Evolutionary conservation across 2,888 invertebrate genomes (phyloP).

Genomic region (Hermaeophaga mercurialis): DNA sequence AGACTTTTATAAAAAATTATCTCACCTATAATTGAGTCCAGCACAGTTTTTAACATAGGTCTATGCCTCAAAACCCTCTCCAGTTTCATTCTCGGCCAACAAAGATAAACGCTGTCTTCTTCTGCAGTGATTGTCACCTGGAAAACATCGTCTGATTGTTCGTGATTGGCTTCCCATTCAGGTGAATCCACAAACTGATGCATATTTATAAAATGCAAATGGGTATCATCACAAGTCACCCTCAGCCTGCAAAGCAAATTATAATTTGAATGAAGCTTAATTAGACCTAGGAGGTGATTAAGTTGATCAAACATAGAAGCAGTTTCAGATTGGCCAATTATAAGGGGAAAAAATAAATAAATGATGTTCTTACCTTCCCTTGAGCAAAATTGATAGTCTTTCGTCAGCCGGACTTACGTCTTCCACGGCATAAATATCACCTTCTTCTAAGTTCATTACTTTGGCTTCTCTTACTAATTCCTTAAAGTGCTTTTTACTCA

Average conservation of each 20-base stretch:
- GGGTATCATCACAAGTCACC: slow-evolving; percentile 82
- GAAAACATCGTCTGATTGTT: slow-evolving; percentile 77
- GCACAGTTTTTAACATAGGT: slow-evolving; percentile 74
- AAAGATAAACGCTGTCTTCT: slow-evolving; percentile 76
- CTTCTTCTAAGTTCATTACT: slow-evolving; percentile 71
- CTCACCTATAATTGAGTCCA: slow-evolving; percentile 77
- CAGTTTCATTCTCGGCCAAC: slow-evolving; percentile 79
- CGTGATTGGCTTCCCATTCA: slow-evolving; percentile 83
- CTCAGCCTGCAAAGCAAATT: slow-evolving; percentile 65
- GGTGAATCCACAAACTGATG: slow-evolving; percentile 90
- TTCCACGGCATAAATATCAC: slow-evolving; percentile 80
- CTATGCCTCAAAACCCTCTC: slow-evolving; percentile 75
- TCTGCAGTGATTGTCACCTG: slow-evolving; percentile 81
- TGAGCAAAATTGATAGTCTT: slow-evolving; percentile 77
- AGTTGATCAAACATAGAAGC: too few relatives aligned
- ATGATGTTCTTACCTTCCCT: slow-evolving; percentile 77
- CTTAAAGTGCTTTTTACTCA: slow-evolving; percentile 80
- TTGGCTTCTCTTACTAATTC: slow-evolving; percentile 76
- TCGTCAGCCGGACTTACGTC: slow-evolving; percentile 80
- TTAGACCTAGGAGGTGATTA: too few relatives aligned
- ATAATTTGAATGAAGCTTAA: too few relatives aligned
- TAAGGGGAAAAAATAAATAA: too few relatives aligned
- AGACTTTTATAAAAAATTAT: too few relatives aligned
- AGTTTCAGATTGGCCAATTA: too few relatives aligned
- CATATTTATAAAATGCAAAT: slow-evolving; percentile 77